phyloP scores from a whole-genome alignment of 2,888 invertebrate genomes.

The Acheta domesticus region DNA sequence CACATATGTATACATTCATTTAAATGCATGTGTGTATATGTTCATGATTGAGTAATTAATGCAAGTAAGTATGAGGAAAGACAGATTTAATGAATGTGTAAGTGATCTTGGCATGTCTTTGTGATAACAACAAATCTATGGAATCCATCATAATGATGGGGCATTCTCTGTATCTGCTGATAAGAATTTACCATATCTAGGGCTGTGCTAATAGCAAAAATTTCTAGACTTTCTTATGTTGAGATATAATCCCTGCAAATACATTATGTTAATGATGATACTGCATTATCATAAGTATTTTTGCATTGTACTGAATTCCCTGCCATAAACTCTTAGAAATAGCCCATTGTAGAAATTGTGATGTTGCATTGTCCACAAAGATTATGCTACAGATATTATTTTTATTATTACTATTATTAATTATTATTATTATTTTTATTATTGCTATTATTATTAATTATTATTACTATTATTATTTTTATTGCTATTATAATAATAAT shows the following conservation, averaged over 20 bases:
- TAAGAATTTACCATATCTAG: conserved; percentile 34
- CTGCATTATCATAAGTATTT: conserved; percentile 22
- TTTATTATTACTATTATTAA: background rate
- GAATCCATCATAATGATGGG: conserved; percentile 11
- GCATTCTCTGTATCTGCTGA: conserved; percentile 31
- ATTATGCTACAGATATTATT: conserved; percentile 5
- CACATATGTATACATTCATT: conserved; percentile 25
- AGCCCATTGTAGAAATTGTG: too few species aligned
- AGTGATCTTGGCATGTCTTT: conserved; percentile 21
- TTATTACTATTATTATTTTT: too few species aligned
- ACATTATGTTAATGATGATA: conserved; percentile 22
- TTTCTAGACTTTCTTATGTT: conserved; percentile 19
- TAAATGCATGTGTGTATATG: conserved; percentile 27
- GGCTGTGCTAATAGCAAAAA: conserved; percentile 31
- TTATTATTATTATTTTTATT: too few species aligned
- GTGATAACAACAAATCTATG: conserved; percentile 21
- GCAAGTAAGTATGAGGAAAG: conserved; percentile 23
- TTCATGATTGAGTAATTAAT: conserved; percentile 4
- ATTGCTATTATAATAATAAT: too few species aligned
- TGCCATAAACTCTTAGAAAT: too few species aligned
- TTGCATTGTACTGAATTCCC: background rate
- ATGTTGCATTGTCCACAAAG: too few species aligned
- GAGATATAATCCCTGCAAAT: background rate
- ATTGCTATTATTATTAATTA: too few species aligned
- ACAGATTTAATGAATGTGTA: conserved; percentile 26